Evolutionary conservation across 92 coral and sea anemone species (phyloP), one percentile per base, ranked within the genome.

Genomic region (Ricordea florida): DNA sequence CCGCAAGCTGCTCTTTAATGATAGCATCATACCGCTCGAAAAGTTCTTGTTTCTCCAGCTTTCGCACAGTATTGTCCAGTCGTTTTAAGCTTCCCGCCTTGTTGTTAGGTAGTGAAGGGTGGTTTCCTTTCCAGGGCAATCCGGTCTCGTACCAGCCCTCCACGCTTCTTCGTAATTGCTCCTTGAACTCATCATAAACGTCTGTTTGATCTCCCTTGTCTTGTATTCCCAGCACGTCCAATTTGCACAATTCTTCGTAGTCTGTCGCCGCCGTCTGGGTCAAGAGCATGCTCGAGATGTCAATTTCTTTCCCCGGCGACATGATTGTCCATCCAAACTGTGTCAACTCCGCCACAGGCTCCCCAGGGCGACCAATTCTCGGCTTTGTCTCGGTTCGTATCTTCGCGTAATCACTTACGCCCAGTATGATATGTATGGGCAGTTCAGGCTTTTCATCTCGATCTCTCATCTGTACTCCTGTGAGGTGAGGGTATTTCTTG

Each of bases 91-190:
- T 76, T 17, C 74, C 74, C 22, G 53, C 14, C 36, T 63, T 63
- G 66, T 76, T 63, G 55, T 63, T 76, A 0, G 83, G 74, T 11
- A 76, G 32, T 0, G 37, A 0, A 36, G 80, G 68, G 45, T 73
- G 80, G 71, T 73, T 73, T 29, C 70, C 80, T 16, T 29, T 73
- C 80, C 80, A 73, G 33, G 80, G 80, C 9, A 73, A 21, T 0
- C 68, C 23, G 1, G 66, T 73, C 34, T 73, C 80, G 58, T 73
- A 73, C 70, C 70, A 73, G n/a, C 80, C 60, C 58, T 73, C 80
- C 3, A 59, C 17, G 30, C 59, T 73, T 21, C 60, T 56, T 5
- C 1, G 1, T 31, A 72, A 30, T 7, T 72, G 69, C 55, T 57
- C 79, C 35, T 72, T 26, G 6, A 72, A 72, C 40, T 72, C 79